Evolutionary conservation across 2,888 invertebrate genomes (phyloP), one percentile per base, ranked within the genome.

Genomic region (Bembecia ichneumoniformis): DNA sequence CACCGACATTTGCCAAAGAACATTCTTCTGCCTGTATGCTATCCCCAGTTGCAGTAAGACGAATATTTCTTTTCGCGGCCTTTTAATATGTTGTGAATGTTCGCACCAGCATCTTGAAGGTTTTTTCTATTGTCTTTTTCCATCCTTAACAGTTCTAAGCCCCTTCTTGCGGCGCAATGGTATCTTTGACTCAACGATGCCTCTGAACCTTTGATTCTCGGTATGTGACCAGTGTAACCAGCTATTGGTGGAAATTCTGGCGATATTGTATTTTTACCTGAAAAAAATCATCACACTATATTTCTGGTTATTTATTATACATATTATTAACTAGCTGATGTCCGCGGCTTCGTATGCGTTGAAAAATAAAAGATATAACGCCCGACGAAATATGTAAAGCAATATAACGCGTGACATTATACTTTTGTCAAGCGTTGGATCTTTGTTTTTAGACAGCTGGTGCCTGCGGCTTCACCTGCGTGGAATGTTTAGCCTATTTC

Each of bases 191-290:
- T 92, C n/a, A 92, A 80, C 0, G 91, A 91, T 1, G 90, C 89
- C 68, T 92, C 92, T 1, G 89, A 89, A 11, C 91, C 91, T 63
- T 89, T 91, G 48, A 92, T 90, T 46, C 91, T 86, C 3, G 92
- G 92, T 53, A 93, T 92, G 67, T 92, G 92, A 3, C 92, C 93
- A 0, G 93, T 92, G 72, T 93, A 92, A 7, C 93, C 92, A 0
- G 92, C 91, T 60, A 92, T 92, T 13, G 92, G 92, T 15, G 92
- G 92, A 59, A 88, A 89, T 65, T 92, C 91, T 0, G 92, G 89
- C 5, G 92, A 90, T 68, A 90, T 87, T 55, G 89, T 87, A 72
- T 90, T 89, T 60, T 90, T 28, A 28, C 28, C 92, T 91, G 82
- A 50, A 84, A 78, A 51, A 54, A 47, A 49, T n/a, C 1, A 36